Percentiles rank a stretch among this genome's conserved stretches.
phyloP scores from a whole-genome alignment of 2,888 invertebrate species.

The Amphimallon solstitiale region DNA sequence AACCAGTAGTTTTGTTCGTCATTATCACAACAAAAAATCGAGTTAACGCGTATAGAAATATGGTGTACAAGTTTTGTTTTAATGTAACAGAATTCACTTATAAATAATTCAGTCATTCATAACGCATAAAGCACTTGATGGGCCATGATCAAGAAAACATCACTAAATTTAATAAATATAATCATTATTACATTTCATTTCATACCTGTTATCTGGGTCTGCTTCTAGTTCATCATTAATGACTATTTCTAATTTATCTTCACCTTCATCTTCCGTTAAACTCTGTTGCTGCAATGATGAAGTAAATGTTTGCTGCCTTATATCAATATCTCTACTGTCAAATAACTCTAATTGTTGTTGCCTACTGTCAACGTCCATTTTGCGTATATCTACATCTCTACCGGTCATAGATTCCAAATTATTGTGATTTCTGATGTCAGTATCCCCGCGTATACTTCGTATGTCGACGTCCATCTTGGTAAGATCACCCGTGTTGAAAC shows the following conservation, averaged over 20 bases:
- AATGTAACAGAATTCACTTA: too few relatives aligned
- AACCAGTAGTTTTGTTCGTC: too few relatives aligned
- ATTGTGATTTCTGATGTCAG: conserved; percentile 36
- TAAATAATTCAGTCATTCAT: too few relatives aligned
- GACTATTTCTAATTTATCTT: conserved; percentile 47
- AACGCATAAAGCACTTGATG: too few relatives aligned
- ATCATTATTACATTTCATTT: conserved; percentile 32
- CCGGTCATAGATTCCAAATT: conserved; percentile 33
- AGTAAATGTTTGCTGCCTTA: conserved; percentile 41
- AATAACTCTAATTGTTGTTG: conserved; percentile 52
- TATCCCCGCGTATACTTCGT: conserved; percentile 33
- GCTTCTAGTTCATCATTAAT: conserved; percentile 43
- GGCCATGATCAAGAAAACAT: too few relatives aligned
- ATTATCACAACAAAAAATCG: too few relatives aligned
- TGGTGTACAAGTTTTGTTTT: too few relatives aligned
- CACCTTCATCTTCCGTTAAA: conserved; percentile 43
- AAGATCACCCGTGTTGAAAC: conserved; percentile 23
- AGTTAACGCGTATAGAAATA: too few relatives aligned
- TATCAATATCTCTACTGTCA: conserved; percentile 51
- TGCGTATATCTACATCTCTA: conserved; percentile 27
- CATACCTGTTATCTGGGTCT: conserved; percentile 39
- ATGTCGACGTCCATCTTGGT: conserved; percentile 40
- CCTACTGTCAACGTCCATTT: conserved; percentile 63
- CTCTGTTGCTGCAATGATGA: conserved; percentile 24
- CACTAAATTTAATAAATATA: too few relatives aligned